Conservation (phyloP, 2,113 vertebrate species). For the Panurus biarmicus region DNA sequence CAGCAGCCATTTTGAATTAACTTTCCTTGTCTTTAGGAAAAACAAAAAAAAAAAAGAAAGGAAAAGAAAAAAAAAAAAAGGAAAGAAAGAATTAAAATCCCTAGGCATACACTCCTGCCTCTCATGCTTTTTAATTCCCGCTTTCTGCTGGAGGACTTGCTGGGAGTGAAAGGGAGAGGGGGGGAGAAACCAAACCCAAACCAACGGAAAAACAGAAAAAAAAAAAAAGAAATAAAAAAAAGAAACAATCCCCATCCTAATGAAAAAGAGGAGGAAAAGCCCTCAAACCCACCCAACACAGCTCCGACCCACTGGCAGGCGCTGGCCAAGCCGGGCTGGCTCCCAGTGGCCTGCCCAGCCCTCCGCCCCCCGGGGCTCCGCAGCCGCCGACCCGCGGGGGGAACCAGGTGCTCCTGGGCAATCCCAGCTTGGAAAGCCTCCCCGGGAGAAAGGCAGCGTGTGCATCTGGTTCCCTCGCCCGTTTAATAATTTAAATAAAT, state of each 20-base stretch:
- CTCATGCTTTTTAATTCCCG: not conserved
- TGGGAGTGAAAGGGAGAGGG: not conserved
- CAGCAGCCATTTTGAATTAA: conserved; percentile 77
- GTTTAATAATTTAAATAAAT: conserved; percentile 50
- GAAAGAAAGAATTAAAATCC: not conserved
- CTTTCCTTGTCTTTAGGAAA: conserved; percentile 45
- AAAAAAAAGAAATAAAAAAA: not conserved
- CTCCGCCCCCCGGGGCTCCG: not conserved
- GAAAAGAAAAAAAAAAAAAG: too few species aligned
- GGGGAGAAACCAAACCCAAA: not conserved
- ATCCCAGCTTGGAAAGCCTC: not conserved
- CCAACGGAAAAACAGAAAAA: not conserved
- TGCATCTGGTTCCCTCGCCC: conserved; percentile 18
- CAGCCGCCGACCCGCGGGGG: not conserved
- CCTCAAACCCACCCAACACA: not conserved
- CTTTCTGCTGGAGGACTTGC: not conserved
- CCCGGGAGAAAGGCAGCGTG: not conserved
- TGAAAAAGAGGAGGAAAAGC: not conserved
- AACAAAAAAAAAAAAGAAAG: not conserved
- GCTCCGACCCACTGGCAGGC: not conserved
- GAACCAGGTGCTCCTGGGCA: conserved; percentile 38
- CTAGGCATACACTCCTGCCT: not conserved
- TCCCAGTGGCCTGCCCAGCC: not conserved
- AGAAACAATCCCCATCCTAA: not conserved
- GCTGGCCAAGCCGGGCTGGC: not conserved